Base-by-base conservation (phyloP, 2,888 invertebrate genomes). In the Ametastegia equiseti region DNA sequence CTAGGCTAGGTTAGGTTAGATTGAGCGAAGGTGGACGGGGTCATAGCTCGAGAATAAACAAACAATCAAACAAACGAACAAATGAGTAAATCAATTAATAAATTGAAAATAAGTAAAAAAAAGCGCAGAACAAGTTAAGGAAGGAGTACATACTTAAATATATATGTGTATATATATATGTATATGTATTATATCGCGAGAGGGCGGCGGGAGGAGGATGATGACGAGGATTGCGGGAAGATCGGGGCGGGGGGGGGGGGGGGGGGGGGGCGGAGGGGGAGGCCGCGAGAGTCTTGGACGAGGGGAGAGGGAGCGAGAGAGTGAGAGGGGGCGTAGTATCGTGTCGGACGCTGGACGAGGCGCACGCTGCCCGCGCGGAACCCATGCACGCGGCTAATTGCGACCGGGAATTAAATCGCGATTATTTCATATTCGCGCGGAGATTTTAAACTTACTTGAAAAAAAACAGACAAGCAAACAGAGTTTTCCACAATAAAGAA, bases 281-380 rank as follows among this genome's bases (percentile, higher is more conserved):
- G 33, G 30, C 15, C 11, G 30, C 30, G 85, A 78, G 83, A 83
- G 45, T 13, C 45, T 15, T 23, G 45, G 30, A n/a, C 23, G 27
- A 19, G 7, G 42, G 60, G 83, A 82, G 81, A 78, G 45, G 86
- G 86, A 88, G 85, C 84, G 88, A 87, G 88, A 86, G 88, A 87
- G 90, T 87, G 88, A 86, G 87, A 85, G 87, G 86, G 88, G 87
- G 87, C 85, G 87, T 87, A 88, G 90, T 90, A 89, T 89, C 90
- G 90, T 89, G 89, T 90, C 88, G 89, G 90, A 90, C 90, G 90
- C 90, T 90, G 90, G 90, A 90, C 89, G 90, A 90, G 86, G 89
- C 90, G 90, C 90, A 90, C 90, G 90, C 87, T 90, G 57, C 78
- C 88, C 87, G 88, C 87, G 88, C 88, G 88, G 89, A 88, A 84